Conservation (phyloP, 2,888 invertebrate genomes). For the Drosophila affinis region DNA sequence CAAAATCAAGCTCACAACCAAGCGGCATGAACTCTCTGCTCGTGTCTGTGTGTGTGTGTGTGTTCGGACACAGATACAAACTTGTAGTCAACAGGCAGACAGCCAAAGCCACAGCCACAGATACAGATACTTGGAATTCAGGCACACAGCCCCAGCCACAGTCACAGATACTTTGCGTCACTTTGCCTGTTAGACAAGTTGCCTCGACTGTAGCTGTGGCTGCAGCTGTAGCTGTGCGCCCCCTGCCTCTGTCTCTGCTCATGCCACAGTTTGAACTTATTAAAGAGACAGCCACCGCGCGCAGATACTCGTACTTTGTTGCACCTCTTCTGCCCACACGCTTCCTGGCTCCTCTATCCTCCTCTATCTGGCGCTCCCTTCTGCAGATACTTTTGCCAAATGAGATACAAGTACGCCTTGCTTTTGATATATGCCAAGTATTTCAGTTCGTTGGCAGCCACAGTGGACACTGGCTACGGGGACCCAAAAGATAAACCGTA, state of each 20-base stretch:
- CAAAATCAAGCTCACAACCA: conserved; percentile 70
- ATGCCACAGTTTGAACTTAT: conserved; percentile 58
- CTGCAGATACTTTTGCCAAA: conserved; percentile 33
- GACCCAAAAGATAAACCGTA: too few species aligned
- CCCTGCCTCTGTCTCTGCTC: neutral
- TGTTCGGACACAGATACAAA: conserved; percentile 47
- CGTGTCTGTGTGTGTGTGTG: conserved; percentile 30
- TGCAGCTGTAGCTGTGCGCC: too few species aligned
- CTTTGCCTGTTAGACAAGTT: conserved; percentile 46
- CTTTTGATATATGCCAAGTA: conserved; percentile 40
- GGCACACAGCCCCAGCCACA: conserved; percentile 5
- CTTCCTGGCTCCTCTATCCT: conserved; percentile 3
- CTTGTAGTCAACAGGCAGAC: conserved; percentile 62
- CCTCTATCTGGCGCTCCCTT: neutral
- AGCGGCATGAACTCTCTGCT: conserved; percentile 72
- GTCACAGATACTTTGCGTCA: conserved; percentile 47
- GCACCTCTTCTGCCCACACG: conserved; percentile 64
- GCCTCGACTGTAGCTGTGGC: conserved; percentile 14
- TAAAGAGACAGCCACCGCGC: conserved; percentile 47
- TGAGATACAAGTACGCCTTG: conserved; percentile 38
- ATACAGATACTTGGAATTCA: conserved; percentile 14
- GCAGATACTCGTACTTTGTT: conserved; percentile 39
- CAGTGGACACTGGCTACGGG: neutral
- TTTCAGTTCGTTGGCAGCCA: conserved; percentile 1
- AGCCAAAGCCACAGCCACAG: conserved; percentile 43